Evolutionary conservation across 2,113 vertebrate genomes (phyloP), one percentile per base, ranked within the genome.

Genomic region (Gymnarchus niloticus): DNA sequence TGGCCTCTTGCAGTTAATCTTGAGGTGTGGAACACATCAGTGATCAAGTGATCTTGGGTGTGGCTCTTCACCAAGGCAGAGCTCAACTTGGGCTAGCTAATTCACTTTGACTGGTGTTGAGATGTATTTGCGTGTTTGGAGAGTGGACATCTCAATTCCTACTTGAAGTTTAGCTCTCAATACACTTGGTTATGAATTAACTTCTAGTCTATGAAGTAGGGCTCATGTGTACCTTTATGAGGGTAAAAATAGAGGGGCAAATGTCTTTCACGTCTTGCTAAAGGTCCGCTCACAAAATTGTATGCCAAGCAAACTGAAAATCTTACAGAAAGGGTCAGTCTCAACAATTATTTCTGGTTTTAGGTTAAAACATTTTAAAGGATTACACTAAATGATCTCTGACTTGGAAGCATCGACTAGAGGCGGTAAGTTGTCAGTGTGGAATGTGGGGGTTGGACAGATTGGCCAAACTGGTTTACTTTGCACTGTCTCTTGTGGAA

Each of bases 311-410:
- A 33, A 49, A 51, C n/a, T n/a, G 77, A 48, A 48, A 8, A 49
- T 80, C 48, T 48, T 49, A 80, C 0, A 3, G n/a, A n/a, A n/a
- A 33, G 65, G 33, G 33, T 69, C 33, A 69, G 33, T 41, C 17
- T 69, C 65, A 25, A 41, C 33, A 37, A 19, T 41, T 28, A 69
- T 37, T 69, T 17, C 33, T 37, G 12, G 0, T 33, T 5, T 69
- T 37, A 3, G 17, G 28, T 69, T 48, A 25, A 48, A 25, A 80
- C n/a, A n/a, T n/a, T n/a, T n/a, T n/a, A n/a, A n/a, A n/a, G n/a
- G 56, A 49, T 81, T 25, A 65, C 91, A 91, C 91, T 92, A 93
- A 93, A 87, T 93, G 89, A 93, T 90, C 92, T 92, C 87, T 92
- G 90, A 92, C 90, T 88, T 49, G 5, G 69, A 88, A 56, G 86